Evolutionary conservation across 2,113 vertebrate species (phyloP), one percentile per base, ranked within the genome.

Genomic region (Solenodon paradoxus): DNA sequence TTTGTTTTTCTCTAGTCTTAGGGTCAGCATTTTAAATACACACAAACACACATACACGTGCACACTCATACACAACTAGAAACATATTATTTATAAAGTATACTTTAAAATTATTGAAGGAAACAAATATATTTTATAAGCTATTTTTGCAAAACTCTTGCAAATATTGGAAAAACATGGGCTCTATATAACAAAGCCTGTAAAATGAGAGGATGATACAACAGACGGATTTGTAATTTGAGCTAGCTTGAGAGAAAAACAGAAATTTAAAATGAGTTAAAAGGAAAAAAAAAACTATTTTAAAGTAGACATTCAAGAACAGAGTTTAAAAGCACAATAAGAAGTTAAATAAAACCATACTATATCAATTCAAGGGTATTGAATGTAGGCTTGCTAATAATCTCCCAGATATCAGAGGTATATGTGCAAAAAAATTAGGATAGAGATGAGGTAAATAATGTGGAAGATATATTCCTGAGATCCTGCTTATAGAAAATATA

Each of bases 201-300:
- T 75, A 88, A 95, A 57, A 92, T 94, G 92, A 96, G 84, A 93
- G 80, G 79, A 83, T 93, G 88, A 96, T 96, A 72, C 35, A 84
- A 89, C 88, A 96, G 96, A 81, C 93, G 93, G 79, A 93, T 80
- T 90, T 79, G 57, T 83, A 96, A 93, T 89, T 83, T 87, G 90
- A 90, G 78, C 80, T 61, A n/a, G 38, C 57, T 85, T 92, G 84
- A 95, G 28, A 95, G 51, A n/a, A 10, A 61, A 82, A 45, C n/a
- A 77, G 75, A 95, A 89, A 88, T 92, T 94, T 93, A 55, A 95
- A 95, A 74, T 94, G 42, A 95, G 22, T 94, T 87, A 35, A 8
- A 49, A 75, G 59, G n/a, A 42, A 53, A 51, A 59, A 90, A 66
- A 83, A 3, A 74, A 42, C 51, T 85, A n/a, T 84, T 96, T 85